Base-by-base conservation (phyloP, 2,113 vertebrate species). In the Ochotona curzoniae region DNA sequence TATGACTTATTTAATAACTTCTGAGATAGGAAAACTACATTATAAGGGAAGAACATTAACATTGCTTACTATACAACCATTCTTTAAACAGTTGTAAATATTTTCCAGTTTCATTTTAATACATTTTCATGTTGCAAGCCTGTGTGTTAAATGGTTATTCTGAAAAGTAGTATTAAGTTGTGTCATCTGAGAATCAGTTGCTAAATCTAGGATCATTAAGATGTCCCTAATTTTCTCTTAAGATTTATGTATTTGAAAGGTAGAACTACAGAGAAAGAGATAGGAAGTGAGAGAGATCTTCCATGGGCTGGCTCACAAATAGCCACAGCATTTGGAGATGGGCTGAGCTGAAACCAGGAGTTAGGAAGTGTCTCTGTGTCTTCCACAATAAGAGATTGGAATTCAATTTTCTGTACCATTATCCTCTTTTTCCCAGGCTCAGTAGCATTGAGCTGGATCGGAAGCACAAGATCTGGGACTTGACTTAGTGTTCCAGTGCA, bases 41-140 rank as follows among this genome's bases (percentile, higher is more conserved):
- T 44, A n/a, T 38, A 47, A 49, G 32, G 30, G 15, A 90, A 92
- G 14, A 49, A 51, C 61, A 63, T 6, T 9, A 49, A 67, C 20
- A 5, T 18, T 86, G 18, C 7, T 9, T 85, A 15, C 35, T 25
- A 51, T 49, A 73, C 18, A 79, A 44, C 3, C 38, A 54, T 69
- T 91, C 35, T n/a, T 88, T 66, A 66, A 82, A 69, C 71, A 93
- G 28, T 1, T 86, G 0, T 49, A 79, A 92, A 81, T 63, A 76
- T 25, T 64, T 79, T 30, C 26, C 86, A 60, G 80, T 64, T 75
- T 64, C 25, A 49, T 83, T 49, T 25, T 35, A 60, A 60, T 2
- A n/a, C 23, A 6, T 89, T 80, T 32, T 13, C 75, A 30, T 2
- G 51, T 7, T 74, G 26, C 51, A 54, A 85, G 17, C 0, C 35